Evolutionary conservation across 2,797 vertebrate genomes (phyloP).

Genomic region (Microctenopoma steveboyesi): DNA sequence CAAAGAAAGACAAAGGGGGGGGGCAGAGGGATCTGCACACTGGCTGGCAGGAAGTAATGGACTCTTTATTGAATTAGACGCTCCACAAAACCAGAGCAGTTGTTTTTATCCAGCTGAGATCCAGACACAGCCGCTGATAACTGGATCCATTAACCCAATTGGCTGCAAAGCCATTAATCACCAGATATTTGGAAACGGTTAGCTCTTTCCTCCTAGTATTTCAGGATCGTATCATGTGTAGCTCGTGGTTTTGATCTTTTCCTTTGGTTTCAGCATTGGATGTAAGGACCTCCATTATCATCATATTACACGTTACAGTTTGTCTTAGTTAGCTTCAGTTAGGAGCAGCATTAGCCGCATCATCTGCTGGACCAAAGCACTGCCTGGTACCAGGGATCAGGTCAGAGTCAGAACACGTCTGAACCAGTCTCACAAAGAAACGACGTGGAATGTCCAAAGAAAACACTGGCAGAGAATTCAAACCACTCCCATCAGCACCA

Average conservation of each 20-base stretch:
- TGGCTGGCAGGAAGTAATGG: conserved; percentile 70
- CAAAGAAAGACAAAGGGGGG: background rate
- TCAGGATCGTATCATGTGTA: background rate
- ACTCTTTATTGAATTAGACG: conserved; percentile 79
- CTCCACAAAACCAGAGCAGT: conserved; percentile 64
- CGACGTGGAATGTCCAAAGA: no score
- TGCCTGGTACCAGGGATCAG: no score
- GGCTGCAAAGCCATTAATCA: conserved; percentile 43
- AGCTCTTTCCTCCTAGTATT: background rate
- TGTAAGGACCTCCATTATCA: background rate
- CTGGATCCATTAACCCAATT: conserved; percentile 57
- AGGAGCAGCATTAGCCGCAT: no score
- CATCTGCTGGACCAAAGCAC: no score
- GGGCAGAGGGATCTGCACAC: conserved; percentile 27
- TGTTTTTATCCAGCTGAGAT: conserved; percentile 66
- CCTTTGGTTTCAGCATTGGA: background rate
- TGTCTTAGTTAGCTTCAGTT: no score
- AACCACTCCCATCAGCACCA: no score
- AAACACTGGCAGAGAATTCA: no score
- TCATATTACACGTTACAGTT: no score
- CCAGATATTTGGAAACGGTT: background rate
- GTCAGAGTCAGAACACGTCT: no score
- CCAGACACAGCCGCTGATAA: conserved; percentile 58
- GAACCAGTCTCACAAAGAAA: no score
- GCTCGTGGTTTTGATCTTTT: background rate